Percentiles rank a stretch among this genome's conserved stretches.
These are phyloP conservation scores for Numenius phaeopus DNA, from an alignment of 2,797 vertebrate genomes.

Conservation along the genomic window DNA sequence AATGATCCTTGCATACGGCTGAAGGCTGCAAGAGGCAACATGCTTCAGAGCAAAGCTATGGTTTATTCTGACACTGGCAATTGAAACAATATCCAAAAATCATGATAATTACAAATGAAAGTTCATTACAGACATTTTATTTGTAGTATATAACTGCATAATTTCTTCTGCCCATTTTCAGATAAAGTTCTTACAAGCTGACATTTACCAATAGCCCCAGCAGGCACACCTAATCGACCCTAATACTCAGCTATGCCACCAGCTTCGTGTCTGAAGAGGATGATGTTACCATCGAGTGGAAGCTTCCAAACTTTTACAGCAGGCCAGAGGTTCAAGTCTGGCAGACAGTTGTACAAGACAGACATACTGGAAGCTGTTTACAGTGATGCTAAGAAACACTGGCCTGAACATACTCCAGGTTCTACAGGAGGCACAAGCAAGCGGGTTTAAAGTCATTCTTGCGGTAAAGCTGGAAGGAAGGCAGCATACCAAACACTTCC, in stretches of 20 bases:
- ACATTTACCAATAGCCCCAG: neutral
- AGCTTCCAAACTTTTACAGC: neutral
- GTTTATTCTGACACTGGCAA: constrained; percentile 43
- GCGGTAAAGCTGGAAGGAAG: neutral
- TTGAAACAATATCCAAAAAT: constrained; percentile 46
- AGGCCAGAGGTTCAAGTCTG: neutral
- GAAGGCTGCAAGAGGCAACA: neutral
- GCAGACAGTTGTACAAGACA: neutral
- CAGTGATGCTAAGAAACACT: neutral
- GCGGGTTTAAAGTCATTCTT: neutral
- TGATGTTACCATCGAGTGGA: rapidly evolving
- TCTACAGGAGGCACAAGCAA: neutral
- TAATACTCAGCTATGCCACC: neutral
- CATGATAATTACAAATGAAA: constrained; percentile 10
- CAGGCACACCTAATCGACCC: rapidly evolving
- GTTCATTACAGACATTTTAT: constrained; percentile 28
- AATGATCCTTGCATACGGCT: neutral
- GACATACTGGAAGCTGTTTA: neutral
- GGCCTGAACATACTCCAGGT: neutral
- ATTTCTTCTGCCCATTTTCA: neutral
- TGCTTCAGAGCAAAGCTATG: constrained; percentile 32
- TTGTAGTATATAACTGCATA: neutral
- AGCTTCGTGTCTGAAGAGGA: neutral
- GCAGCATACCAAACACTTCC: neutral
- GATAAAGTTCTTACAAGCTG: neutral